Evolutionary conservation across 2,888 invertebrate genomes (phyloP).

Genomic region (Drosophila yooni): DNA sequence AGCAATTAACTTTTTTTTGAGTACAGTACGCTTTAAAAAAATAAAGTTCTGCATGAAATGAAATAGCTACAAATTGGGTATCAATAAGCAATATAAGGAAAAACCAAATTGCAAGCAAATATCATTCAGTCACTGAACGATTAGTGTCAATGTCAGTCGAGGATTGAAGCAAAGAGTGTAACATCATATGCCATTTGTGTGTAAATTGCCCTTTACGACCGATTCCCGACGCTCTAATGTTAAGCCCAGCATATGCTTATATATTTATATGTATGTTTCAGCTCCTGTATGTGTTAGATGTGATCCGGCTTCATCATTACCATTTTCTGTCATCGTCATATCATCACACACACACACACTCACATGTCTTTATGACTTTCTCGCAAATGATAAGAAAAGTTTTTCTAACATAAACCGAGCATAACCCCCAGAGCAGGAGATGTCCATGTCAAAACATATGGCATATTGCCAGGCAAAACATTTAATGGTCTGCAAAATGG

Average conservation of each 20-base stretch:
- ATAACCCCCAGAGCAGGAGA: conserved; percentile 23
- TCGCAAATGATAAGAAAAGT: conserved; percentile 75
- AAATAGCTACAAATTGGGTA: conserved; percentile 24
- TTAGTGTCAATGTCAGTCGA: conserved; percentile 22
- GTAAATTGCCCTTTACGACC: conserved; percentile 48
- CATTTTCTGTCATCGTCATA: conserved; percentile 68
- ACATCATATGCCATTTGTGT: conserved; percentile 9
- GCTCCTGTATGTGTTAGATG: conserved; percentile 1
- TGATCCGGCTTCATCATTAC: conserved; percentile 67
- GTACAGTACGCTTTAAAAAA: background rate
- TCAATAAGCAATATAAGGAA: conserved; percentile 5
- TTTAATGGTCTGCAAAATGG: conserved; percentile 80
- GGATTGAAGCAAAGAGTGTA: conserved; percentile 17
- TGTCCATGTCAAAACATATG: conserved; percentile 76
- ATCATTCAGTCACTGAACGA: conserved; percentile 18
- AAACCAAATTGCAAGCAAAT: conserved; percentile 11
- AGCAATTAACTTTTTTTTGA: background rate
- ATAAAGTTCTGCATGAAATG: conserved; percentile 11
- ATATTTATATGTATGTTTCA: conserved; percentile 1
- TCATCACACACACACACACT: conserved; percentile 31
- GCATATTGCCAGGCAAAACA: conserved; percentile 80
- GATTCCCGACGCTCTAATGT: conserved; percentile 44
- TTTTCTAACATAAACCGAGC: conserved; percentile 50
- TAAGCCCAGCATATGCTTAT: conserved; percentile 63
- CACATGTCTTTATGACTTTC: conserved; percentile 71